These are phyloP conservation scores for Sycophila sp. DNA, from an alignment of 1,140 invertebrate species.

Conservation along the genomic window DNA sequence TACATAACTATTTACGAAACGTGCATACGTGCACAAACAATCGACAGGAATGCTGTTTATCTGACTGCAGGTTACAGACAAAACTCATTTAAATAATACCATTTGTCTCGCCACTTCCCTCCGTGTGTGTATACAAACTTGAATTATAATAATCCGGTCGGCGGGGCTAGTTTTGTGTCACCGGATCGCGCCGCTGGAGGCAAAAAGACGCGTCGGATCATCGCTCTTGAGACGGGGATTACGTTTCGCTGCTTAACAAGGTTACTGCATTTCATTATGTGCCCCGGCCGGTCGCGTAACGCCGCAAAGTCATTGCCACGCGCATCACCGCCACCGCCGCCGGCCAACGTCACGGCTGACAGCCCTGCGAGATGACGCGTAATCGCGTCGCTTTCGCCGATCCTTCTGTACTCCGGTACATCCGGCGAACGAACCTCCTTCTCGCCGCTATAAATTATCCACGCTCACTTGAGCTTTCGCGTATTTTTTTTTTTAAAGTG, in stretches of 20 bases:
- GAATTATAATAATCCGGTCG: not conserved
- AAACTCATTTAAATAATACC: not conserved
- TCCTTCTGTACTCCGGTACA: too few species aligned
- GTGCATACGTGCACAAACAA: too few species aligned
- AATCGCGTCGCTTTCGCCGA: not conserved
- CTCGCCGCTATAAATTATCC: too few species aligned
- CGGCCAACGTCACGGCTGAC: conserved; percentile 1
- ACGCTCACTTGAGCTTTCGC: too few species aligned
- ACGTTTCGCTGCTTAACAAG: conserved; percentile 46
- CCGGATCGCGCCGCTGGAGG: not conserved
- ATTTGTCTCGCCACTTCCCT: not conserved
- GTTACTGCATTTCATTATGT: conserved; percentile 49
- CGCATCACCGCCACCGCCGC: not conserved
- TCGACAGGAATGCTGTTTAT: too few species aligned
- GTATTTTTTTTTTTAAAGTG: too few species aligned
- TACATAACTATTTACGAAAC: too few species aligned
- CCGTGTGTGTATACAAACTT: not conserved
- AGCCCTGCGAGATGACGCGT: not conserved
- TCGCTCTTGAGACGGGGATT: conserved; percentile 42
- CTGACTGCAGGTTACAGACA: too few species aligned
- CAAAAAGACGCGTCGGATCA: conserved; percentile 41
- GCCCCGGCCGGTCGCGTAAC: conserved; percentile 34
- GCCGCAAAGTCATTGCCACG: conserved; percentile 41
- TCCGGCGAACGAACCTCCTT: too few species aligned
- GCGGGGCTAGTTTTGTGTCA: not conserved